Base-by-base conservation (phyloP, 2,888 invertebrate genomes). In the Opisthograptis luteolata region DNA sequence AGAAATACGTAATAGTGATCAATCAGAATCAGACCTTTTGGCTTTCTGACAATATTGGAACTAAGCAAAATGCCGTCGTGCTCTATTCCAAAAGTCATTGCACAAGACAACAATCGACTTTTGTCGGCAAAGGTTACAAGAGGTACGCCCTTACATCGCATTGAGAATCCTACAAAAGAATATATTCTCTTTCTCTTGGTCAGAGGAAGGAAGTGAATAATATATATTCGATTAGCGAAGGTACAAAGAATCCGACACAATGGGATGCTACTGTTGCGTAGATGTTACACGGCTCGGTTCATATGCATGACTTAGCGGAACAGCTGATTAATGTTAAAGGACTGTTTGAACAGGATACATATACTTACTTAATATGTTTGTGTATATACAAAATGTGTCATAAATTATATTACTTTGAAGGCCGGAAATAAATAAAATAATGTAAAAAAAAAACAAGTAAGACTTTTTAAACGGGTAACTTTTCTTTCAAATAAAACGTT, bases 141-240 rank as follows among this genome's bases (percentile, higher is more conserved):
- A 70, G 62, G 47, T 66, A 68, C 73, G 71, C 73, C 73, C 71
- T 63, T 63, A 59, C 55, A 64, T 66, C 62, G 62, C 62, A 36
- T 19, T 46, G 57, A 57, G 64, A 47, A 17, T 57, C 52, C 61
- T 28, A 51, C 44, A 51, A 45, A 20, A 61, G 62, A 62, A 60
- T 74, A 67, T 67, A 77, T 65, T 63, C 57, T 35, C 45, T 64
- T 67, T 68, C 62, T 66, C 61, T 46, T 60, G 57, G 59, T 56
- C 63, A 60, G 58, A 81, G 84, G 81, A 81, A 82, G 82, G 84
- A 84, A 83, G 78, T 74, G 75, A 76, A 77, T 80, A 68, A 83
- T 85, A 71, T 79, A 84, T 81, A 80, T 79, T 83, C 77, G 74
- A 81, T 84, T 82, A 83, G 66, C 60, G 65, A 64, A 62, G 61